Evolutionary conservation across 2,888 invertebrate species (phyloP), one percentile per base, ranked within the genome.

Genomic region (Brenthis ino): DNA sequence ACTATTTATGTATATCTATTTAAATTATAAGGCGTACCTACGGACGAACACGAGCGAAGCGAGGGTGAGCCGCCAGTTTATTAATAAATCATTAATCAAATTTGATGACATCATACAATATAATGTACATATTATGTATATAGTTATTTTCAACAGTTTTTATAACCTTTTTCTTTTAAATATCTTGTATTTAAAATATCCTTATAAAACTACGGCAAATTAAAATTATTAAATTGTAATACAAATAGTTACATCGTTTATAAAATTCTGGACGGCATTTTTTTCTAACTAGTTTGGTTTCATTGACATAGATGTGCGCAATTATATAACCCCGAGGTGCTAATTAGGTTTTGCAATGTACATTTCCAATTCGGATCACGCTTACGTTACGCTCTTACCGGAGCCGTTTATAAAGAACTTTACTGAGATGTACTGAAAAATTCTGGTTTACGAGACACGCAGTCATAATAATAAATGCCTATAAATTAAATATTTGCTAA

Each of bases 261-360:
- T 20, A 33, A 33, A 50, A 61, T 33, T 58, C 54, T 48, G 58
- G 54, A 65, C 54, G 37, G 60, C n/a, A 61, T 60, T 53, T 66
- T 67, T 56, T 57, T 48, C 60, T 68, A 65, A 70, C 65, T 67
- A 73, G 70, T 73, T 16, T 16, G 75, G n/a, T 75, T 72, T 83
- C 81, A 86, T 88, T 90, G 88, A 90, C 91, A 91, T 86, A 90
- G 87, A 88, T 91, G 88, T 81, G 85, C 87, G 87, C 75, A 75
- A 79, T 91, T 91, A 88, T 83, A 81, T 86, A 89, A 91, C 77
- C 74, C 76, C 74, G 75, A 74, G 76, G 76, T 75, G 76, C 79
- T 86, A 86, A 86, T 87, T 86, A 82, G 77, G 77, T 86, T 84
- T 84, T 76, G 77, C 73, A 78, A 76, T 74, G 70, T 72, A 68